Evolutionary conservation across 2,113 vertebrate species (phyloP).

Genomic region (Sialia sialis): DNA sequence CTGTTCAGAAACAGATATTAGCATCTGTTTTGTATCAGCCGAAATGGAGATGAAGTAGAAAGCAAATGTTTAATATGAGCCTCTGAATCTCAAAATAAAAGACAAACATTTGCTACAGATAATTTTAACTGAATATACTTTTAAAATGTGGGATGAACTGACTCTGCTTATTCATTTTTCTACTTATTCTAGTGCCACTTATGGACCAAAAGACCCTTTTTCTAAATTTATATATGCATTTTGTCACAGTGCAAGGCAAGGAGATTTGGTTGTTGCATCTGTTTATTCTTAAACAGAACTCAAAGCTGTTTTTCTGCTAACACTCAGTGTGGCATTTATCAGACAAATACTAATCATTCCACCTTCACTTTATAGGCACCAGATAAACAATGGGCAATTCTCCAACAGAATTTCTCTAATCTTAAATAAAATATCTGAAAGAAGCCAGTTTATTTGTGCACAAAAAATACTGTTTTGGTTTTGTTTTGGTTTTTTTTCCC

Average conservation of each 20-base stretch:
- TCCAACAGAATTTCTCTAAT: not conserved
- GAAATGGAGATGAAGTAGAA: not conserved
- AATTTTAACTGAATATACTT: not conserved
- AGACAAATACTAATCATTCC: not conserved
- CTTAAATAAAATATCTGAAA: not conserved
- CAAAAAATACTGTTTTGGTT: not conserved
- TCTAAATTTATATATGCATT: not conserved
- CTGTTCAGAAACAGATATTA: not conserved
- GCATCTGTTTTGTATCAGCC: not conserved
- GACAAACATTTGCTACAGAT: not conserved
- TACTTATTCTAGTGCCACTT: not conserved
- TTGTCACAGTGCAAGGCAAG: not conserved
- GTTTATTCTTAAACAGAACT: not conserved
- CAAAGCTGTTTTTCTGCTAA: not conserved
- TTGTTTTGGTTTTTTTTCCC: not conserved
- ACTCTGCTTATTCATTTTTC: not conserved
- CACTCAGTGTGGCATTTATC: not conserved
- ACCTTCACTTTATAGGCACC: not conserved
- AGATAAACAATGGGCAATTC: not conserved
- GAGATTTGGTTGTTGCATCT: not conserved
- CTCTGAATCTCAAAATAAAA: not conserved
- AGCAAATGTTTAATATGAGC: not conserved
- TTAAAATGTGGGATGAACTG: not conserved
- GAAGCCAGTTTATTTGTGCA: not conserved
- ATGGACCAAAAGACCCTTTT: not conserved